These are phyloP conservation scores for Ploceus nigricollis DNA, from an alignment of 2,113 vertebrate species.

Conservation along the genomic window DNA sequence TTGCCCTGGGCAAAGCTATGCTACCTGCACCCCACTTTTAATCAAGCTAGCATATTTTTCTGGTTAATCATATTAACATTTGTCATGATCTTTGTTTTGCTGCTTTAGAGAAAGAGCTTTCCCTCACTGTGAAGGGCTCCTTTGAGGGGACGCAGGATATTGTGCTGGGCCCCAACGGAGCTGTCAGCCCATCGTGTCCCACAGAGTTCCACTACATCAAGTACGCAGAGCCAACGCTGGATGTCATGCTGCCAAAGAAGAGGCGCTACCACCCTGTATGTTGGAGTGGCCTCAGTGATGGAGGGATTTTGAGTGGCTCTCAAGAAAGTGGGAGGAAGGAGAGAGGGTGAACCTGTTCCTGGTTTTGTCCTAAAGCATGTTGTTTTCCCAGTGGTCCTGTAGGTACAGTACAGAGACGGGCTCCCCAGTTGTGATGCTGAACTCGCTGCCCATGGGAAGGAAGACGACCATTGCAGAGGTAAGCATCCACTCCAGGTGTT, in stretches of 20 bases:
- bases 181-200: not conserved
- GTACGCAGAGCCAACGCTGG: constrained; percentile 36
- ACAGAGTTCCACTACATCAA: constrained; percentile 77
- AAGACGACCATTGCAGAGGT: constrained; percentile 69
- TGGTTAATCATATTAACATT: not conserved
- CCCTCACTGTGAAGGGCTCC: constrained; percentile 77
- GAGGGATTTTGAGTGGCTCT: not conserved
- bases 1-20: not conserved
- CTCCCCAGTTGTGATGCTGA: constrained; percentile 56
- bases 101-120: constrained; percentile 65
- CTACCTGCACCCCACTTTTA: not conserved
- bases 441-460: constrained; percentile 51
- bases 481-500: not conserved
- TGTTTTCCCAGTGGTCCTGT: constrained; percentile 44
- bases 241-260: constrained; percentile 63
- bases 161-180: not conserved
- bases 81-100: not conserved
- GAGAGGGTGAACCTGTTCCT: not conserved
- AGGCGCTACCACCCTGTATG: constrained; percentile 47
- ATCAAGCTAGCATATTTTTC: not conserved
- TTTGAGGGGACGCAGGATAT: constrained; percentile 63
- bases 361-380: not conserved
- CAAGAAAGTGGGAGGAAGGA: not conserved
- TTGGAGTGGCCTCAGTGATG: not conserved
- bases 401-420: constrained; percentile 6